Evolutionary conservation across 2,113 vertebrate species (phyloP), one percentile per base, ranked within the genome.

Genomic region (Sapayoa aenigma): DNA sequence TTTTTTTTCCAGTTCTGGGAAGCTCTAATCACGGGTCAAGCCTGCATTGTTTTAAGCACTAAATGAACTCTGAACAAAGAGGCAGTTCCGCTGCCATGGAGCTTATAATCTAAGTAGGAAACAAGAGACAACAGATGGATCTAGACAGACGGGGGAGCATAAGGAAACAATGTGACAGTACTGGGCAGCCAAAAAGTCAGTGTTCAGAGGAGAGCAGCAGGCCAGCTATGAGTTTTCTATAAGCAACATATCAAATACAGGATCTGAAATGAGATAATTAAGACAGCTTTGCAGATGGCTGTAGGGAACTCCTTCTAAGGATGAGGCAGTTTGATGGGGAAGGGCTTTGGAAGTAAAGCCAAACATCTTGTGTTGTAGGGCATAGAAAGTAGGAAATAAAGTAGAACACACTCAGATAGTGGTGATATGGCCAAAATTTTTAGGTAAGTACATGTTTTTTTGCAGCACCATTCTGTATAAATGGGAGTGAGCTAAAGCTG

Each of bases 41-140:
- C 50, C 76, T 88, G 76, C 68, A 89, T 90, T 92, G 82, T 93
- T 96, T 94, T 75, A 89, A 86, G 56, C 9, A 1, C 47, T 60
- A 53, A 94, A 93, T 90, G 91, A 89, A 92, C 76, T 89, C 79
- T 35, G 76, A 92, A 71, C 60, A 86, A 80, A 94, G 95, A 92
- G 73, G 33, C 90, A 55, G 37, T 33, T 92, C 59, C 9, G 21
- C 59, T 93, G 68, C 95, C 47, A 27, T 27, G 23, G 55, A 87
- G 76, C 6, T 86, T 92, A 90, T 87, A 72, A 75, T 89, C 73
- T 30, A 84, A 94, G 91, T 94, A 84, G 6, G 19, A 91, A 92
- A 92, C 65, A 93, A 76, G 93, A 95, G 89, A 89, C 81, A 91
- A 79, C 95, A 97, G 96, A 96, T 97, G 95, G 94, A 25, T 53